phyloP scores from a whole-genome alignment of 1,140 invertebrate species.

The Trialeurodes vaporariorum region DNA sequence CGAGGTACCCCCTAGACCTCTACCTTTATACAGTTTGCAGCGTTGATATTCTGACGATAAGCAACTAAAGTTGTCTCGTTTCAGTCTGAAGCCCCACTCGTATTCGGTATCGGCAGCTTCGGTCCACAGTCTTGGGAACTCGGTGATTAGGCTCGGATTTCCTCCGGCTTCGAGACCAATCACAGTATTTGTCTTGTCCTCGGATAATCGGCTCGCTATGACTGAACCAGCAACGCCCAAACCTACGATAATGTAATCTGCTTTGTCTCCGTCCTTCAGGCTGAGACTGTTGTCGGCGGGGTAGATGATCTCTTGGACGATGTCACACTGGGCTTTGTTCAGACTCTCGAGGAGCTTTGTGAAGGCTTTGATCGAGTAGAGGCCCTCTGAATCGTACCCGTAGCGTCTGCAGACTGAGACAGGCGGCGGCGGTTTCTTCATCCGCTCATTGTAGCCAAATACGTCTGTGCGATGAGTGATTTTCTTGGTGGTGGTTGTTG shows the following conservation, averaged over 20 bases:
- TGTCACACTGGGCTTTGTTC: neutral
- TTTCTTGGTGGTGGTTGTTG: neutral
- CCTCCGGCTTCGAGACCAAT: slow-evolving; percentile 8
- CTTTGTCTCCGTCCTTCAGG: neutral
- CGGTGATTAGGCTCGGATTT: neutral
- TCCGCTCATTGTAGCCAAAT: neutral
- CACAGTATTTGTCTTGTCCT: neutral
- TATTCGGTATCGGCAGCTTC: neutral
- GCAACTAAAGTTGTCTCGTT: neutral
- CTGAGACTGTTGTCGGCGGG: slow-evolving; percentile 10
- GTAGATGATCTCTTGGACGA: slow-evolving; percentile 5
- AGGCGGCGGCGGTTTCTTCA: neutral
- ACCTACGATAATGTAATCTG: slow-evolving; percentile 6
- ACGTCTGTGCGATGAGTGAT: neutral
- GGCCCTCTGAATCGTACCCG: slow-evolving; percentile 10
- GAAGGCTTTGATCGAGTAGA: slow-evolving; percentile 8
- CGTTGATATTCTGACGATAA: neutral
- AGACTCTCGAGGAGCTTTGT: neutral
- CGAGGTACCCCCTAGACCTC: slow-evolving; percentile 7
- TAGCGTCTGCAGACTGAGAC: neutral
- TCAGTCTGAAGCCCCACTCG: slow-evolving; percentile 3
- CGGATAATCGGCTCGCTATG: neutral
- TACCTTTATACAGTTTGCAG: neutral
- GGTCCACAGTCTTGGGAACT: slow-evolving; percentile 12
- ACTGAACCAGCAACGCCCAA: slow-evolving; percentile 6